Evolutionary conservation across 2,888 invertebrate species (phyloP).

Genomic region (Pachymerium ferrugineum): DNA sequence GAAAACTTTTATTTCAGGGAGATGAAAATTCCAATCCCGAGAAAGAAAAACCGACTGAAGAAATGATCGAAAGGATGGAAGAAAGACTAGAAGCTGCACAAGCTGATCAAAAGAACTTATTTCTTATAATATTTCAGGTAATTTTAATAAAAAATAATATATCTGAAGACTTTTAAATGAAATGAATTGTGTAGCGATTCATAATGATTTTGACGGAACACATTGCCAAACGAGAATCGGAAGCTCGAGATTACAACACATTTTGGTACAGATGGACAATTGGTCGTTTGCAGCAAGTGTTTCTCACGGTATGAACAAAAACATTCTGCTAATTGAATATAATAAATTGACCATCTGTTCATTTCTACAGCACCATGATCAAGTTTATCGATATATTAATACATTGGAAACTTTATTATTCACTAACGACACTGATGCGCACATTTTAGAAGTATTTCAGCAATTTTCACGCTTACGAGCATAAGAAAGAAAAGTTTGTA

Average conservation of each 20-base stretch:
- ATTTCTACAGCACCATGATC: constrained; percentile 82
- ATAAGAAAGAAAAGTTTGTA: constrained; percentile 46
- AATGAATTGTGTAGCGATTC: constrained; percentile 79
- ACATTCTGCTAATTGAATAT: neutral
- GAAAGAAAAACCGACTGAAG: constrained; percentile 59
- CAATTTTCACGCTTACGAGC: constrained; percentile 88
- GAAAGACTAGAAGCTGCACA: constrained; percentile 89
- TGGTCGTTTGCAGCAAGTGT: constrained; percentile 89
- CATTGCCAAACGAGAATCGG: constrained; percentile 85
- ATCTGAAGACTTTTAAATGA: no score
- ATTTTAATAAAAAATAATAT: neutral
- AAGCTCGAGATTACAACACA: constrained; percentile 85
- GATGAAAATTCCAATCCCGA: constrained; percentile 40
- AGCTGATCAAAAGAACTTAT: constrained; percentile 93
- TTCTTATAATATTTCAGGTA: constrained; percentile 91
- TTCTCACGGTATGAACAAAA: constrained; percentile 69
- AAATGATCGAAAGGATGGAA: constrained; percentile 92
- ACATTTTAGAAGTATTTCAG: constrained; percentile 93
- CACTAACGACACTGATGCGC: constrained; percentile 91
- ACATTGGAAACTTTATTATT: constrained; percentile 92
- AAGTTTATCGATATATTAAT: constrained; percentile 93
- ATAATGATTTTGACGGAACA: constrained; percentile 97
- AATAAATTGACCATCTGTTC: neutral
- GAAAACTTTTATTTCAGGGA: constrained; percentile 18
- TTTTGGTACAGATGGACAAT: constrained; percentile 95